phyloP scores from a whole-genome alignment of 2,797 vertebrate genomes.

The Amblyraja radiata region DNA sequence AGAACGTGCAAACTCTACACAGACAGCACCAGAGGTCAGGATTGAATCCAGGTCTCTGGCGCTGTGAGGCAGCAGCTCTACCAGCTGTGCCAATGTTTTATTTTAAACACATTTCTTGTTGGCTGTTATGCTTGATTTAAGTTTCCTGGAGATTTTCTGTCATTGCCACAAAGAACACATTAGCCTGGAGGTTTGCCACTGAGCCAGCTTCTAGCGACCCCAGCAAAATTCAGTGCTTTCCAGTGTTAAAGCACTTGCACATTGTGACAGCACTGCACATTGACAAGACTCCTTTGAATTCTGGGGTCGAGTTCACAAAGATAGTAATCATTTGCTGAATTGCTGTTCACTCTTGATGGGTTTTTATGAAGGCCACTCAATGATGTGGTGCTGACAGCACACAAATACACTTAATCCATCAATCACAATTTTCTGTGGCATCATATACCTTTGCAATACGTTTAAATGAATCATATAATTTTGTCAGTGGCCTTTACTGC shows the following conservation, averaged over 20 bases:
- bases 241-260: neutral
- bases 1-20: no score
- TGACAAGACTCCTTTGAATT: neutral
- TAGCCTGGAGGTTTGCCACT: neutral
- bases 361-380: neutral
- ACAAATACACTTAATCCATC: neutral
- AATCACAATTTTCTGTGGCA: neutral
- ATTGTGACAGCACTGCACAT: neutral
- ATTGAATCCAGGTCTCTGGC: no score
- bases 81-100: neutral
- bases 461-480: neutral
- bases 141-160: neutral
- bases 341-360: neutral
- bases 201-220: neutral
- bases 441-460: neutral
- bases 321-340: neutral
- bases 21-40: no score
- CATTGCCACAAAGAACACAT: neutral
- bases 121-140: neutral
- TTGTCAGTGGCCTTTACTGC: neutral
- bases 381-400: neutral
- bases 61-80: no score
- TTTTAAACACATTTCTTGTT: neutral
- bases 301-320: neutral
- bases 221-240: neutral